Evolutionary conservation across 2,113 vertebrate species (phyloP).

Genomic region (Eublepharis macularius): DNA sequence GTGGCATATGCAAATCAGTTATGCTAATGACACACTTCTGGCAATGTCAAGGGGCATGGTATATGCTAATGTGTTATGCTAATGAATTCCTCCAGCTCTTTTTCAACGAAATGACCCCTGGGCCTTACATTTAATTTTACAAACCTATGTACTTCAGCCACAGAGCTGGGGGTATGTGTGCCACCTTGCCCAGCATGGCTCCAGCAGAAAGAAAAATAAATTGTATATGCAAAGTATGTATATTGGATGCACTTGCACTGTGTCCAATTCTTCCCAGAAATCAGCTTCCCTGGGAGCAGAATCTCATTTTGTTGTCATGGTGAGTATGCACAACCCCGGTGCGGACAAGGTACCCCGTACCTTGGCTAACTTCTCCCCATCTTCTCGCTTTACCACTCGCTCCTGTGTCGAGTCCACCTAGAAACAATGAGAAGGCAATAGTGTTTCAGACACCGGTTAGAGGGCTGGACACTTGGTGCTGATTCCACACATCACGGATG

Average conservation of each 20-base stretch:
- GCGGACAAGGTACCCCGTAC: conserved; percentile 57
- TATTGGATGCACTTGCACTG: background rate
- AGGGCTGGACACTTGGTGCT: rapidly evolving
- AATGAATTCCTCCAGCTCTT: too few relatives aligned
- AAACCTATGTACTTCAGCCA: background rate
- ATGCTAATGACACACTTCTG: too few relatives aligned
- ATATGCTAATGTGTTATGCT: too few relatives aligned
- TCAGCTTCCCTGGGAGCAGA: background rate
- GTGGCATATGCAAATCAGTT: too few relatives aligned
- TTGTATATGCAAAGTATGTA: background rate
- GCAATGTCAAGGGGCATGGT: too few relatives aligned
- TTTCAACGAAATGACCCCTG: too few relatives aligned
- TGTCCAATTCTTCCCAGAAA: background rate
- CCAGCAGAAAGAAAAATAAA: background rate
- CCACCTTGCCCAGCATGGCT: background rate
- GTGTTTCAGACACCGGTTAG: background rate
- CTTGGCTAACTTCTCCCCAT: conserved; percentile 92
- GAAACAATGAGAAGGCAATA: background rate
- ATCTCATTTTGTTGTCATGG: background rate
- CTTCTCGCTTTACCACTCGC: conserved; percentile 88
- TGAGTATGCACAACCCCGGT: background rate
- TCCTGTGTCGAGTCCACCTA: conserved; percentile 92
- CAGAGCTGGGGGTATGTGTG: background rate
- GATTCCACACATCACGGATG: background rate
- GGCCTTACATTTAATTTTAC: background rate